Percentiles rank a stretch among this genome's conserved stretches.
phyloP scores from a whole-genome alignment of 2,113 vertebrate species.

The Microtus montanus region DNA sequence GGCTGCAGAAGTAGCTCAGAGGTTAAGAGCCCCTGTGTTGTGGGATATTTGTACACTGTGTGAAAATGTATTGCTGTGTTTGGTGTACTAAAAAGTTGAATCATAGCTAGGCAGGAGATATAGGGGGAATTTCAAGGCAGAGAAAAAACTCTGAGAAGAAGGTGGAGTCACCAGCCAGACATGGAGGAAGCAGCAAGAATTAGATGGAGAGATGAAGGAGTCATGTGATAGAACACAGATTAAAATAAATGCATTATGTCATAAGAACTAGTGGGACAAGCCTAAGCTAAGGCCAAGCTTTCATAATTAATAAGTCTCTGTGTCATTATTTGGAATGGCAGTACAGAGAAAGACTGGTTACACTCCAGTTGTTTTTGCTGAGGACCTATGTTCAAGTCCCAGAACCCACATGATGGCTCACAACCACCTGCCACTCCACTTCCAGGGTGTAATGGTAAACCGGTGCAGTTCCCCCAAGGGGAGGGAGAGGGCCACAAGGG shows the following conservation, averaged over 20 bases:
- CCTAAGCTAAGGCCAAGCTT: not conserved
- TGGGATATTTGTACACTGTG: not conserved
- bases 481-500: too few species aligned
- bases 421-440: not conserved
- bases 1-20: not conserved
- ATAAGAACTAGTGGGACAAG: not conserved
- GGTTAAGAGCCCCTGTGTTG: not conserved
- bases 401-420: not conserved
- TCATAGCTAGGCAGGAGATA: not conserved
- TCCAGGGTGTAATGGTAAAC: too few species aligned
- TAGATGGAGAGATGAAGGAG: not conserved
- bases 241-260: not conserved
- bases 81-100: not conserved
- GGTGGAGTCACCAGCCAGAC: not conserved
- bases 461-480: too few species aligned
- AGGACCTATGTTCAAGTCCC: not conserved
- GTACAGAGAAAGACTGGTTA: not conserved
- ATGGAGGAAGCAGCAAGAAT: not conserved
- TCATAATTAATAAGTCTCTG: not conserved
- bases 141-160: not conserved
- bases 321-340: not conserved
- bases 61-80: not conserved
- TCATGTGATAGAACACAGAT: not conserved
- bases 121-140: not conserved
- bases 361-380: not conserved